phyloP scores from a whole-genome alignment of 2,113 vertebrate genomes.

The Lophochroa leadbeateri region DNA sequence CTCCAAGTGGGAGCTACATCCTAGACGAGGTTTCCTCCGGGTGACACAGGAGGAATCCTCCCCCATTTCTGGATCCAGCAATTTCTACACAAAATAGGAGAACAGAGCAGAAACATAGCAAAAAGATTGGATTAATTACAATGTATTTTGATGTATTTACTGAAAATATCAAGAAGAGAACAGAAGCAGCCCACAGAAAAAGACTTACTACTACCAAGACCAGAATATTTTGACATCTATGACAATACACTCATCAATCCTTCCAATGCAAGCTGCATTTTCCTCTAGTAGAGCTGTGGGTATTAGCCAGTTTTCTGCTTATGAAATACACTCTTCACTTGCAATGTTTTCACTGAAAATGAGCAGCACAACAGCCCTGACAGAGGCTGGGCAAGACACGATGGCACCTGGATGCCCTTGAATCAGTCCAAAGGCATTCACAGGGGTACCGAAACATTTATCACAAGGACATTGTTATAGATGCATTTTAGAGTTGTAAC shows the following conservation, averaged over 20 bases:
- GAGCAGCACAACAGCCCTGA: background rate
- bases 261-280: background rate
- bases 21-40: background rate
- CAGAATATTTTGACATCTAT: background rate
- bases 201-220: background rate
- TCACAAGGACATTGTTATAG: background rate
- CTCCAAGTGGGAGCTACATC: background rate
- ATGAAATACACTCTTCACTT: background rate
- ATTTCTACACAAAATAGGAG: background rate
- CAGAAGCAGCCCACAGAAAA: background rate
- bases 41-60: background rate
- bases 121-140: background rate
- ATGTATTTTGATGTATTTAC: background rate
- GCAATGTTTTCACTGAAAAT: background rate
- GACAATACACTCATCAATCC: background rate
- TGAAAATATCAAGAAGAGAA: background rate
- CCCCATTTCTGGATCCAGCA: background rate
- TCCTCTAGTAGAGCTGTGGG: background rate
- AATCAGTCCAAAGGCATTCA: background rate
- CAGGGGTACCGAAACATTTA: constrained; percentile 2
- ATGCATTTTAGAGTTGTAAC: background rate
- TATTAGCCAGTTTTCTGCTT: background rate
- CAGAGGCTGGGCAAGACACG: background rate
- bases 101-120: rapidly evolving
- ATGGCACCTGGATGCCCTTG: constrained; percentile 26